A percentile compares a stretch with the other conserved stretches of the same genome.
Evolutionary conservation across 2,888 invertebrate genomes (phyloP).

Genomic region (Lasiommata megera): DNA sequence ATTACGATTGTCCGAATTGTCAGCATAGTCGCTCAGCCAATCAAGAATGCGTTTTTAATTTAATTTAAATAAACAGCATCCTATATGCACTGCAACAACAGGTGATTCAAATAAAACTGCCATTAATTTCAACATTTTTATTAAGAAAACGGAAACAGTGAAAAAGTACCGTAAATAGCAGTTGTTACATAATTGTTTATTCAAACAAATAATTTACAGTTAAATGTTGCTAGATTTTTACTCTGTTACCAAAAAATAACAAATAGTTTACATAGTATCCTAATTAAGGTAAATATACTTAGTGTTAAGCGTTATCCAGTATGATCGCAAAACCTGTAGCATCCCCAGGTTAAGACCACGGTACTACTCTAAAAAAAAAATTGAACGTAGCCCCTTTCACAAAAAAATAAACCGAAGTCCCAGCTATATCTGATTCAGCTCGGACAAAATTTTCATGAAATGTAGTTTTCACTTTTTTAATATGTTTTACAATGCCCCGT

Average conservation of each 20-base stretch:
- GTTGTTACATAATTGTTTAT: conserved; percentile 73
- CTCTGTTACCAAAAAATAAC: conserved; percentile 49
- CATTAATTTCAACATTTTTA: conserved; percentile 73
- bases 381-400: too few relatives aligned
- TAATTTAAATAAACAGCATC: too few relatives aligned
- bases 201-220: conserved; percentile 74
- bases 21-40: too few relatives aligned
- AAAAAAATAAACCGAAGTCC: too few relatives aligned
- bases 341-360: neutral
- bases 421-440: too few relatives aligned
- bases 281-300: neutral
- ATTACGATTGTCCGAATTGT: too few relatives aligned
- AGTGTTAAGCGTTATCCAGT: neutral
- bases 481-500: too few relatives aligned
- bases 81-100: too few relatives aligned
- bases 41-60: too few relatives aligned
- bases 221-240: conserved; percentile 59
- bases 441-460: too few relatives aligned
- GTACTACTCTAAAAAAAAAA: neutral
- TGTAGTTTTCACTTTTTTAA: too few relatives aligned
- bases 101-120: conserved; percentile 14
- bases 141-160: conserved; percentile 82
- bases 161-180: conserved; percentile 81
- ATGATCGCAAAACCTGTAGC: neutral
- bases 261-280: conserved; percentile 17